Base-by-base conservation (phyloP, 2,888 invertebrate genomes). In the Amphipyra tragopoginis region DNA sequence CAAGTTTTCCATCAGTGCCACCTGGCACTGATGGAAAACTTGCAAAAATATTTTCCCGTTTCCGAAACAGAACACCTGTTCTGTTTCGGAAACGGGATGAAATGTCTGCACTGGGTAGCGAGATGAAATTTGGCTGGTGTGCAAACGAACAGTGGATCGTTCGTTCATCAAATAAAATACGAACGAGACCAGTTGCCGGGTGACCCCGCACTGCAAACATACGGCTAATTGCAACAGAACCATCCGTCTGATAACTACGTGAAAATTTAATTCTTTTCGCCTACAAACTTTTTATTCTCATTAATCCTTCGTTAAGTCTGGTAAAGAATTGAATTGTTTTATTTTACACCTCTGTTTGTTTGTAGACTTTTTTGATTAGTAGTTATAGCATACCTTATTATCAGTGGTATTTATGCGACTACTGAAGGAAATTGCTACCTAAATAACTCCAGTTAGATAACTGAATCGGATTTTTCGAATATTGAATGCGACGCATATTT, bases 121-220 rank as follows among this genome's bases (percentile, higher is more conserved):
- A 79, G 73, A 81, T 80, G 75, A 83, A 85, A 84, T 78, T 82
- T 71, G 73, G 56, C 74, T 69, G 74, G 78, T 80, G 74, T 77
- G 75, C 81, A 86, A 82, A 83, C 78, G 77, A 78, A 81, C 76
- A 80, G 62, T n/a, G n/a, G 75, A 75, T 66, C 73, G 76, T 62
- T 63, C 79, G 73, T 79, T 82, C 79, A 79, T 84, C 81, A 80
- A 84, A 84, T 81, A 82, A 79, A 70, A 72, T 77, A 56, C 67
- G 59, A 68, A 34, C 52, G 62, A 45, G 60, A 69, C 57, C 69
- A 68, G 64, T 63, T 59, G 51, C 65, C 63, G 52, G 29, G 60
- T 79, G 69, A 78, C 71, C 74, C 65, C 64, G 65, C 36, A 60
- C 33, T 59, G 81, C 76, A 81, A 83, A 83, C 79, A 82, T 44